These are phyloP conservation scores for Penaeus indicus DNA, from an alignment of 1,140 invertebrate species.

Conservation along the genomic window DNA sequence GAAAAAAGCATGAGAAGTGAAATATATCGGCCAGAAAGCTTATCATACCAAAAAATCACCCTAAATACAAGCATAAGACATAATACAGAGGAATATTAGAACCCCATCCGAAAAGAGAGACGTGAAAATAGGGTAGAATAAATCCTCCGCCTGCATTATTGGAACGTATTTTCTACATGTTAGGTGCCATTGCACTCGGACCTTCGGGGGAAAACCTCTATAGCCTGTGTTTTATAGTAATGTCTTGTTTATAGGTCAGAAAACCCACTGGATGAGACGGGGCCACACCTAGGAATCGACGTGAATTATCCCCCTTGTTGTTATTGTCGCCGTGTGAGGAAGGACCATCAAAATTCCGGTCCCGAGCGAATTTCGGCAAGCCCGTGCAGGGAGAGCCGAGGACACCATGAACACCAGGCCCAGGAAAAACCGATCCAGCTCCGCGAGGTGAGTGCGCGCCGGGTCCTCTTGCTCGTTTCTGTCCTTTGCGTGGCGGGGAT, in stretches of 20 bases:
- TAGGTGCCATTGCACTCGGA: conserved; percentile 62
- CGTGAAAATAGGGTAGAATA: not conserved
- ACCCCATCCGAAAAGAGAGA: not conserved
- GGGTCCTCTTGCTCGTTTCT: not conserved
- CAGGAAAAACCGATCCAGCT: conserved; percentile 56
- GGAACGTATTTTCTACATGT: conserved; percentile 64
- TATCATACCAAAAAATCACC: not conserved
- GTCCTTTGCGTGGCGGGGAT: not conserved
- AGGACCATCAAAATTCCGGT: conserved; percentile 65
- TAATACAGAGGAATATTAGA: not conserved
- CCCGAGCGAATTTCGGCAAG: conserved; percentile 64
- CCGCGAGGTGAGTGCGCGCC: conserved; percentile 41
- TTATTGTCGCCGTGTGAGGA: conserved; percentile 44
- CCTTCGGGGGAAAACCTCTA: conserved; percentile 15
- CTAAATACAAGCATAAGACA: not conserved
- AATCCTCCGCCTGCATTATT: conserved; percentile 20
- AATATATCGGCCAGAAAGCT: no score
- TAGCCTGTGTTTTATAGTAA: conserved; percentile 52
- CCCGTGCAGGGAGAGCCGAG: conserved; percentile 65
- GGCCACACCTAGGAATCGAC: conserved; percentile 15
- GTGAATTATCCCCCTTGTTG: conserved; percentile 30
- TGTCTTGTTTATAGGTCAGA: conserved; percentile 44
- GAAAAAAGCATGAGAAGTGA: conserved; percentile 8
- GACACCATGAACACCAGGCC: conserved; percentile 60
- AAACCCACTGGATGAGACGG: not conserved